phyloP scores from a whole-genome alignment of 1,140 invertebrate genomes.

The Spodoptera frugiperda region DNA sequence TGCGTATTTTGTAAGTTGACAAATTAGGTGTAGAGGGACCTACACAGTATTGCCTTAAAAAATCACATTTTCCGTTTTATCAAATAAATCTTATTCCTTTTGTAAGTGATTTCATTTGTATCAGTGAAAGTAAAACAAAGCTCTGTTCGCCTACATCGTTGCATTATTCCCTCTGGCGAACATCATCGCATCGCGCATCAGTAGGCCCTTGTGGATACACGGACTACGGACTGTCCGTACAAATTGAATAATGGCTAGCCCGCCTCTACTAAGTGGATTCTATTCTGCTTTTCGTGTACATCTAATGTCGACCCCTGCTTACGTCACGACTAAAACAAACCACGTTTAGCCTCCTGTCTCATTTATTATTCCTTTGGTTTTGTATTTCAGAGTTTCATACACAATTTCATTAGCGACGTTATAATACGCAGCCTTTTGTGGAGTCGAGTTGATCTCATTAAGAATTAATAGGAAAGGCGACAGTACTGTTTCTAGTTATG shows the following conservation, averaged over 20 bases:
- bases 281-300: slow-evolving; percentile 74
- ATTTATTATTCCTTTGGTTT: slow-evolving; percentile 43
- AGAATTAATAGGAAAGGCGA: slow-evolving; percentile 26
- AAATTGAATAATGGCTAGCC: slow-evolving; percentile 81
- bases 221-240: slow-evolving; percentile 60
- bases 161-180: neutral
- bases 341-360: slow-evolving; percentile 18
- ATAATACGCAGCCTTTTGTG: slow-evolving; percentile 27
- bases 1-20: neutral
- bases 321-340: slow-evolving; percentile 47
- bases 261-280: slow-evolving; percentile 75
- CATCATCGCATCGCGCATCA: neutral
- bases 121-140: neutral
- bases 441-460: slow-evolving; percentile 32
- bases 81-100: too few relatives aligned
- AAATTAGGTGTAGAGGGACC: neutral
- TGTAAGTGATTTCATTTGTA: too few relatives aligned
- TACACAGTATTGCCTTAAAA: too few relatives aligned
- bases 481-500: neutral
- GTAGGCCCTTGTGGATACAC: slow-evolving; percentile 58
- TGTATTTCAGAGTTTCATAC: slow-evolving; percentile 31
- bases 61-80: too few relatives aligned
- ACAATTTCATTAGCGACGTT: slow-evolving; percentile 33
- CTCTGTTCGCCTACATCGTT: neutral
- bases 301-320: slow-evolving; percentile 57